Evolutionary conservation across 2,888 invertebrate genomes (phyloP), one percentile per base, ranked within the genome.

Genomic region (Silvanus unidentatus): DNA sequence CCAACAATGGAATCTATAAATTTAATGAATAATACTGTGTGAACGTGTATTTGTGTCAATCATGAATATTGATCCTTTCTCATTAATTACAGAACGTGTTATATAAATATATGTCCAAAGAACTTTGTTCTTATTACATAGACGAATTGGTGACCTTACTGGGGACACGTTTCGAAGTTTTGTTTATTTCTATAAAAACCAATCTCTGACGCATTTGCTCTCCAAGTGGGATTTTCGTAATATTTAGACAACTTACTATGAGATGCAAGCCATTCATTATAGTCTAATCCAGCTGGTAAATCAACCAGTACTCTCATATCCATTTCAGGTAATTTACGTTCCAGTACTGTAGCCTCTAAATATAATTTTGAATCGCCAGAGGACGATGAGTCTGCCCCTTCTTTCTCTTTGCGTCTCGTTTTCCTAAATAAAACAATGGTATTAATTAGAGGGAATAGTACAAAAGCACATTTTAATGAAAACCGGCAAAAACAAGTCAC

Each of bases 241-340:
- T n/a, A n/a, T n/a, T n/a, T n/a, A n/a, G n/a, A n/a, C n/a, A n/a
- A 77, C 86, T 81, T 74, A 95, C 94, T 95, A 75, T 99, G 97
- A 57, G 95, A 96, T 59, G 98, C 98, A 67, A 99, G 85, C 98
- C 99, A 99, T 81, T 99, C 99, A 76, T 97, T 95, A 77, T 91
- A 90, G 76, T 97, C 97, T 73, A 99, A 82, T 55, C 95, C 95
- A 59, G 86, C 84, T 62, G 98, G 98, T 73, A 97, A 80, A 74
- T 91, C 89, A 58, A 97, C 94, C 71, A 98, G 81, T 75, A 91
- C 84, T 72, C 88, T 85, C 78, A 98, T 82, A 80, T 96, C 94
- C 70, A 91, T 83, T 76, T 96, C 93, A 63, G 92, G 89, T 73
- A 95, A 80, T 77, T 92, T 90, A 74, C 91, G 82, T 79, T 96